Evolutionary conservation across 2,113 vertebrate genomes (phyloP).

Genomic region (Otis tarda): DNA sequence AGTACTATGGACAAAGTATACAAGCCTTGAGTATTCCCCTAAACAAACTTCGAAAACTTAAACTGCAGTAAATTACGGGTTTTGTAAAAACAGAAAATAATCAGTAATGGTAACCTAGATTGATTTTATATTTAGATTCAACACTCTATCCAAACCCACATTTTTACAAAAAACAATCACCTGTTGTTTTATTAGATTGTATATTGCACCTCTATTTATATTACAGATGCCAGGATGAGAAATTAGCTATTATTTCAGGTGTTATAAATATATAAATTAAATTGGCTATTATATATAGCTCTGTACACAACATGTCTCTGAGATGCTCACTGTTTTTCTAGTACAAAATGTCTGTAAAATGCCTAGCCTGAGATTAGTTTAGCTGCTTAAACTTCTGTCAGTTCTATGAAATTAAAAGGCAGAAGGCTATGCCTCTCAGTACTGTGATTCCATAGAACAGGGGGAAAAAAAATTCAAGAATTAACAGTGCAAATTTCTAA

Average conservation of each 20-base stretch:
- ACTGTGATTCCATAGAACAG: neutral
- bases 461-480: neutral
- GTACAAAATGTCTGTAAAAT: neutral
- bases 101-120: neutral
- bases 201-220: neutral
- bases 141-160: neutral
- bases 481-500: conserved; percentile 7
- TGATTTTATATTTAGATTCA: neutral
- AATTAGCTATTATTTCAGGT: neutral
- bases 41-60: neutral
- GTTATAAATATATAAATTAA: neutral
- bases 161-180: neutral
- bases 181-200: neutral
- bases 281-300: neutral
- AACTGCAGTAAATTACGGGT: neutral
- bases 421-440: neutral
- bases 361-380: neutral
- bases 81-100: neutral
- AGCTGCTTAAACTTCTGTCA: conserved; percentile 1
- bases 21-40: neutral
- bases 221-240: neutral
- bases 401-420: neutral
- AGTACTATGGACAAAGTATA: neutral
- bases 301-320: neutral
- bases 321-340: neutral